Evolutionary conservation across 2,113 vertebrate species (phyloP).

Genomic region (Daphoenositta chrysoptera): DNA sequence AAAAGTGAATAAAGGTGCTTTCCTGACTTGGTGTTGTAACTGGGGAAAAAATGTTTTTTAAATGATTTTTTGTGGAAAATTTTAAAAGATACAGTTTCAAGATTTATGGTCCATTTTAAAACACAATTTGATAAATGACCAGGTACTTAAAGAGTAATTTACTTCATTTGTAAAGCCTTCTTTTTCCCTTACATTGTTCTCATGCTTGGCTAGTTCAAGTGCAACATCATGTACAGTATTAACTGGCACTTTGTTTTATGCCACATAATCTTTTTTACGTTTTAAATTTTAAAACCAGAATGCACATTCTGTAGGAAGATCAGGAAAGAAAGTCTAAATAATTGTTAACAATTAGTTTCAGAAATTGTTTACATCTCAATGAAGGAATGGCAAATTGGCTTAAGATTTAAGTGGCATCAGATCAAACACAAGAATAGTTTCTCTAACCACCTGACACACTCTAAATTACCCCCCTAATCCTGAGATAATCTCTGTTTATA

Average conservation of each 20-base stretch:
- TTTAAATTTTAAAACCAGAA: neutral
- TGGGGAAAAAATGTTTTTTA: neutral
- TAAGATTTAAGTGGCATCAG: neutral
- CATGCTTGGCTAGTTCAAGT: neutral
- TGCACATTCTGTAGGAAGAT: neutral
- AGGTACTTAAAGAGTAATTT: neutral
- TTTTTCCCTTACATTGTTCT: neutral
- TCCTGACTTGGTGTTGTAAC: neutral
- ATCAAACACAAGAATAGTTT: neutral
- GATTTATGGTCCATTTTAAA: neutral
- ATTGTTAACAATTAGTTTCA: neutral
- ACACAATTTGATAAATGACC: neutral
- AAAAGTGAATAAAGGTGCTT: neutral
- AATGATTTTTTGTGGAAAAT: neutral
- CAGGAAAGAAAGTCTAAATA: neutral
- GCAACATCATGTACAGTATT: neutral
- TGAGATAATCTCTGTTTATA: neutral
- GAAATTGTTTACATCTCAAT: neutral
- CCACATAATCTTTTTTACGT: neutral
- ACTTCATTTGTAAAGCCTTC: neutral
- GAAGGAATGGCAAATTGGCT: neutral
- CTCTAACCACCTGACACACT: neutral
- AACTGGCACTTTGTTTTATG: neutral
- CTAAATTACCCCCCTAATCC: neutral
- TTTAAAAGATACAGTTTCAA: neutral